A percentile compares a stretch with the other conserved stretches of the same genome.
Evolutionary conservation across 2,113 vertebrate species (phyloP).

Genomic region (Sylvietta virens): DNA sequence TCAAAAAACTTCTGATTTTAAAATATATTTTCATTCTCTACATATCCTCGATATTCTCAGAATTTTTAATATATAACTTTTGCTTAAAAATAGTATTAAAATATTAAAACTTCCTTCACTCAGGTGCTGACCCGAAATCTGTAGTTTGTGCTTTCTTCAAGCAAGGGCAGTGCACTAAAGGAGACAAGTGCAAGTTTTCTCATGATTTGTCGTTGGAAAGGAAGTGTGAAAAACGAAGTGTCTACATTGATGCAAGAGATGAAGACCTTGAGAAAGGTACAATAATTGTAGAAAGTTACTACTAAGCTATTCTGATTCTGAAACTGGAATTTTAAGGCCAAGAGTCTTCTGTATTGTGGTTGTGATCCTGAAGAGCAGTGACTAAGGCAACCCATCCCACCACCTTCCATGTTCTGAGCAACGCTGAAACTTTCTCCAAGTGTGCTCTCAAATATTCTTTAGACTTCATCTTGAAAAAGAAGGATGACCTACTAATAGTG

Average conservation of each 20-base stretch:
- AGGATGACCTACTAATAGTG: no score
- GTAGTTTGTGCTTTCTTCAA: conserved; percentile 98
- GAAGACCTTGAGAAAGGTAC: conserved; percentile 95
- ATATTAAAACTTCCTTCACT: background rate
- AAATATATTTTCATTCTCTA: rapidly evolving
- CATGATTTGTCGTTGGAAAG: conserved; percentile 94
- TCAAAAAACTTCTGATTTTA: background rate
- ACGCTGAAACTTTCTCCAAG: background rate
- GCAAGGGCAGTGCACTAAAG: conserved; percentile 97
- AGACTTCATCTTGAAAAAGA: background rate
- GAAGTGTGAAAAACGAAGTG: conserved; percentile 93
- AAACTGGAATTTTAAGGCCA: background rate
- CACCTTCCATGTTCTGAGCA: background rate
- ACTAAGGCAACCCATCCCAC: background rate
- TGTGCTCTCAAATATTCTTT: background rate
- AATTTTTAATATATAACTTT: background rate
- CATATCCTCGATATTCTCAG: rapidly evolving
- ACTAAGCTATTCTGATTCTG: background rate
- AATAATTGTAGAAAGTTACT: background rate
- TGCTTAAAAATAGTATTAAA: background rate
- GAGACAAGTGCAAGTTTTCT: conserved; percentile 98
- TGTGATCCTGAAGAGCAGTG: background rate
- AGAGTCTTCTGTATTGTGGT: background rate
- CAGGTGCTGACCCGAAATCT: conserved; percentile 96
- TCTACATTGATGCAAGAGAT: conserved; percentile 94